Evolutionary conservation across 2,113 vertebrate species (phyloP), one percentile per base, ranked within the genome.

Genomic region (Synodontis membranacea): DNA sequence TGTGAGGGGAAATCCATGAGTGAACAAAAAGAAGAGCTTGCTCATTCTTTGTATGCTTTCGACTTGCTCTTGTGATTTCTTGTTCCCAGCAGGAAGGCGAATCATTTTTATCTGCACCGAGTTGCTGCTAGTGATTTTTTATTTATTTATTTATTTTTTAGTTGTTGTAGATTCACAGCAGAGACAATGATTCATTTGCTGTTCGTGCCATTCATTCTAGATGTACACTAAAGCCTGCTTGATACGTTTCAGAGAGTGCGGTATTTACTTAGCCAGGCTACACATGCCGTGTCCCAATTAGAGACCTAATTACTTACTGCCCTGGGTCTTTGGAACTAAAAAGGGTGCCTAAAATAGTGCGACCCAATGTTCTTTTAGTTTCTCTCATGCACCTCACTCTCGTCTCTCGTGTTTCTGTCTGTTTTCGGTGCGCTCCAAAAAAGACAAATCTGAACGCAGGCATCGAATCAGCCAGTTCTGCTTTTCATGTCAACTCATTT

Each of bases 211-310:
- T 37, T 15, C n/a, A n/a, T n/a, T 31, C 31, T 46, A 23, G 39
- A 58, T 42, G 52, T 23, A 14, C 62, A 54, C 56, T 74, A 60
- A 34, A 76, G 46, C 28, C 70, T 85, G 52, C 52, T 56, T 68
- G 11, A 60, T 28, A 46, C 0, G 34, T 42, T 25, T 42, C 23
- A 64, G 23, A 54, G 44, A 54, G 68, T 72, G 56, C 82, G 54
- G 56, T 42, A 42, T 75, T 85, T 64, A 74, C 70, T 82, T 81
- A 28, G 78, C 34, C 81, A 66, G 50, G 84, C 79, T 56, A 7
- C 56, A 74, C 66, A 78, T 87, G 44, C 76, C 56, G 84, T 86
- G 91, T 88, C 91, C 92, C 86, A 89, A 60, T 91, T 93, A 91
- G 80, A 91, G 89, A 84, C 91, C 91, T 88, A 87, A 88, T 92